Percentiles rank a stretch among this genome's conserved stretches.
Conservation (phyloP, 2,888 invertebrate genomes). For the Andrena hattorfiana region DNA sequence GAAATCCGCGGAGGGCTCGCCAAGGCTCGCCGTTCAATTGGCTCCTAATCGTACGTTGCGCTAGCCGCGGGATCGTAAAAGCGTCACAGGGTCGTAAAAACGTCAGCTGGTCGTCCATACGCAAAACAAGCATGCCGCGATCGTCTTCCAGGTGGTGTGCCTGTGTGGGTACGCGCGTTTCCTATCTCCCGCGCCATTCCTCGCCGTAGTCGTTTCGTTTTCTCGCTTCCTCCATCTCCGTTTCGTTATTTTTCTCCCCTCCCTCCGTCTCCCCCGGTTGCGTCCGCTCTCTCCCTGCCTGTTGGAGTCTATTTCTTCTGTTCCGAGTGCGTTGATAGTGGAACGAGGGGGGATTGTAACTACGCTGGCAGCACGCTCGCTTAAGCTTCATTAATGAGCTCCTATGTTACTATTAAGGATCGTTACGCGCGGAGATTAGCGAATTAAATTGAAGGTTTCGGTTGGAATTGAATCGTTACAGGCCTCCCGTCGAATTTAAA, state of each 20-base stretch:
- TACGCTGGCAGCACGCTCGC: too few species aligned
- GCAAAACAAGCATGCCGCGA: constrained; percentile 53
- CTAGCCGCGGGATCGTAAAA: constrained; percentile 67
- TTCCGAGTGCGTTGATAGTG: not conserved
- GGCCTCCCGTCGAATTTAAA: too few species aligned
- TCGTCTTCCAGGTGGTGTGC: constrained; percentile 21
- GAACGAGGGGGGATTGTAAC: not conserved
- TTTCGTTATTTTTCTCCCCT: not conserved
- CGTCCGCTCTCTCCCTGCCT: not conserved
- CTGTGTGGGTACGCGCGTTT: not conserved
- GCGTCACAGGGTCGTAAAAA: constrained; percentile 69
- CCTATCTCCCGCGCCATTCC: not conserved
- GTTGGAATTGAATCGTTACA: too few species aligned
- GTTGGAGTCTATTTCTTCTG: not conserved
- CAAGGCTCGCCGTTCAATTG: constrained; percentile 63
- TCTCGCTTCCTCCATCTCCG: not conserved
- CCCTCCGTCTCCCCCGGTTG: too few species aligned
- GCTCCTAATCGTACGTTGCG: constrained; percentile 74
- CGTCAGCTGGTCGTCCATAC: constrained; percentile 56
- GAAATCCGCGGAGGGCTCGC: constrained; percentile 40
- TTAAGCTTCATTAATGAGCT: too few species aligned
- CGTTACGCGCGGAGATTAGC: too few species aligned
- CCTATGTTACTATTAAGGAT: too few species aligned
- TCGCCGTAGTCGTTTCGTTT: not conserved
- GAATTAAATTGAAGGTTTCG: too few species aligned